Conservation (phyloP, 2,888 invertebrate species). For the Rhyacophila evoluta region DNA sequence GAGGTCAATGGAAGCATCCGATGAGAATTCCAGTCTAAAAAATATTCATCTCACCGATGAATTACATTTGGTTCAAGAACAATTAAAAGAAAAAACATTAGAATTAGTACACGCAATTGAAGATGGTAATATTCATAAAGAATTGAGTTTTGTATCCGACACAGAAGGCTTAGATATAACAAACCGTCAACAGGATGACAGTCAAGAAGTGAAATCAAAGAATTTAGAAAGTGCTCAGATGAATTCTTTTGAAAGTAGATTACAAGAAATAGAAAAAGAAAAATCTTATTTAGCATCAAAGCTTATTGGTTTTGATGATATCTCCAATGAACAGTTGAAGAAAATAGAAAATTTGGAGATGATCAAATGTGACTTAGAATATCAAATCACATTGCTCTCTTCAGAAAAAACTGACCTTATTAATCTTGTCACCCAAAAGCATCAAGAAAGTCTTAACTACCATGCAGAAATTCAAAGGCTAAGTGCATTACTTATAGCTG, state of each 20-base stretch:
- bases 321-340: neutral
- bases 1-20: neutral
- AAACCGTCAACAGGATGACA: neutral
- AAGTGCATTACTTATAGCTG: constrained; percentile 69
- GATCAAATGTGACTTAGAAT: constrained; percentile 47
- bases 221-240: neutral
- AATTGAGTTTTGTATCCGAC: neutral
- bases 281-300: neutral
- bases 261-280: neutral
- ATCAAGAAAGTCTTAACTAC: constrained; percentile 86
- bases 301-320: neutral
- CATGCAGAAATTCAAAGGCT: constrained; percentile 88
- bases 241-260: neutral
- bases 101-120: neutral
- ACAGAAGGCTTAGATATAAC: neutral
- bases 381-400: constrained; percentile 59
- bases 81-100: neutral
- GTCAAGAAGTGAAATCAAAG: neutral
- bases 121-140: neutral
- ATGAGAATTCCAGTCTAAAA: neutral
- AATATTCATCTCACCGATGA: neutral
- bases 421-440: constrained; percentile 81
- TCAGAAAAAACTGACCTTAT: constrained; percentile 79
- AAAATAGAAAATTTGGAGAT: constrained; percentile 38
- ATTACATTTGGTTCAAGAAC: neutral